Percentiles rank a stretch among this genome's conserved stretches.
Conservation (phyloP, 2,797 vertebrate genomes). For the Oryzias sinensis region DNA sequence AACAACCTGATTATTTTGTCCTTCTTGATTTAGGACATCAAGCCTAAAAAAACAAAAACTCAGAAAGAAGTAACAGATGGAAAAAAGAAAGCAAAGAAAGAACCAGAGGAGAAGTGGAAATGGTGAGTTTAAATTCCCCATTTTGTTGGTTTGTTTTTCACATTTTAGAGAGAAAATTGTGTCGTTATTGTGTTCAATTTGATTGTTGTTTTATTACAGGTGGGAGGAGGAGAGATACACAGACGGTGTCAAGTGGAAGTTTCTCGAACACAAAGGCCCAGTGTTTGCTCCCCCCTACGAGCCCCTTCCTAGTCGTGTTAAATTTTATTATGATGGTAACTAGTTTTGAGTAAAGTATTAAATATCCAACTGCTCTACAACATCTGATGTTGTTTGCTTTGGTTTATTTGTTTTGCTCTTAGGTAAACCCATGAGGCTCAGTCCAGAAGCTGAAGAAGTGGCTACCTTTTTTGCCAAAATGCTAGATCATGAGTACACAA, state of each 20-base stretch:
- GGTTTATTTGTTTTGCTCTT: not conserved
- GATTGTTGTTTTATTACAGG: slow-evolving; percentile 68
- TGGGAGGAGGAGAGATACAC: slow-evolving; percentile 98
- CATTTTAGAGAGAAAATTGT: slow-evolving; percentile 1
- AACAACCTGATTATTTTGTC: slow-evolving; percentile 23
- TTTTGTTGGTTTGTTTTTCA: slow-evolving; percentile 4
- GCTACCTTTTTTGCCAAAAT: slow-evolving; percentile 99
- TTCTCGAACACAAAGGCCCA: slow-evolving; percentile 97
- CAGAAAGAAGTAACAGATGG: slow-evolving; percentile 83
- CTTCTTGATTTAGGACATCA: slow-evolving; percentile 79
- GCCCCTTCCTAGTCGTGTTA: slow-evolving; percentile 88
- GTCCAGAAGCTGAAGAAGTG: slow-evolving; percentile 92
- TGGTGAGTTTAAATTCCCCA: slow-evolving; percentile 76
- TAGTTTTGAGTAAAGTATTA: not conserved
- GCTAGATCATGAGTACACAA: slow-evolving; percentile 98
- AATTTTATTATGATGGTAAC: slow-evolving; percentile 96
- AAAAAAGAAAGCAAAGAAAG: slow-evolving; percentile 95
- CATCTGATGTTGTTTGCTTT: not conserved
- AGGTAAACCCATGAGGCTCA: slow-evolving; percentile 95
- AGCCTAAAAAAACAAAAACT: slow-evolving; percentile 90
- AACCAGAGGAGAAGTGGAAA: slow-evolving; percentile 99
- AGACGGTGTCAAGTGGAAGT: slow-evolving; percentile 95
- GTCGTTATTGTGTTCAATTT: not conserved
- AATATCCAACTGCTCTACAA: not conserved
- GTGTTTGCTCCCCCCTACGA: slow-evolving; percentile 97